These are phyloP conservation scores for Molossus alvarezi DNA, from an alignment of 2,797 vertebrate genomes.

Conservation along the genomic window DNA sequence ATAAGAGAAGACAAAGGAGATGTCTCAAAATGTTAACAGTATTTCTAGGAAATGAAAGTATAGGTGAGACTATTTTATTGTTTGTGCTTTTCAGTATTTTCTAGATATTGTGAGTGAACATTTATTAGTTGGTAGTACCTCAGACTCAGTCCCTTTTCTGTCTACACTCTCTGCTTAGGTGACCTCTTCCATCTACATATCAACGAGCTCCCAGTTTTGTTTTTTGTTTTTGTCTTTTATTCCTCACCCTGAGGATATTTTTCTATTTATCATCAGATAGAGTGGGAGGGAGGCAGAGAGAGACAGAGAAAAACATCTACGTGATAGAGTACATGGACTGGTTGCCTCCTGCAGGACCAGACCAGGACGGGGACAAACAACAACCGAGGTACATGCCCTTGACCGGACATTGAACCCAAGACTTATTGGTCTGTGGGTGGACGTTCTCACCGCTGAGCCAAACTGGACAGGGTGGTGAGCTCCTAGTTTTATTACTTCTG, in stretches of 20 bases:
- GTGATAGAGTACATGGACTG: too few species aligned
- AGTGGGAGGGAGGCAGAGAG: too few species aligned
- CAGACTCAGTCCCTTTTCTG: background rate
- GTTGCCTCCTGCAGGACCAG: too few species aligned
- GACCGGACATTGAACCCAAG: too few species aligned
- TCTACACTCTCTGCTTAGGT: background rate
- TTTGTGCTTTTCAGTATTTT: slow-evolving; percentile 10
- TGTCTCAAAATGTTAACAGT: slow-evolving; percentile 12
- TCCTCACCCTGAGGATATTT: too few species aligned
- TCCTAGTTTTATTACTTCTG: background rate
- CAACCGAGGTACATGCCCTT: too few species aligned
- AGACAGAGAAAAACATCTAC: too few species aligned
- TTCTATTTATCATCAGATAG: too few species aligned
- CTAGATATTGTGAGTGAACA: background rate
- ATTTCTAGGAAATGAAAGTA: background rate
- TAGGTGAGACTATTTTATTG: background rate
- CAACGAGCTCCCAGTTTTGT: background rate
- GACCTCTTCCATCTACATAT: background rate
- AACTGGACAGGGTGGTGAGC: background rate
- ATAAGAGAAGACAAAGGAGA: background rate
- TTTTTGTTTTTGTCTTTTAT: background rate
- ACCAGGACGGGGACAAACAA: too few species aligned
- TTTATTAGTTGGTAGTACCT: background rate
- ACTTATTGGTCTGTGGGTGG: too few species aligned
- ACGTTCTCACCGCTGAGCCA: too few species aligned